Conservation (phyloP, 2,888 invertebrate species). For the Thalpophila matura region DNA sequence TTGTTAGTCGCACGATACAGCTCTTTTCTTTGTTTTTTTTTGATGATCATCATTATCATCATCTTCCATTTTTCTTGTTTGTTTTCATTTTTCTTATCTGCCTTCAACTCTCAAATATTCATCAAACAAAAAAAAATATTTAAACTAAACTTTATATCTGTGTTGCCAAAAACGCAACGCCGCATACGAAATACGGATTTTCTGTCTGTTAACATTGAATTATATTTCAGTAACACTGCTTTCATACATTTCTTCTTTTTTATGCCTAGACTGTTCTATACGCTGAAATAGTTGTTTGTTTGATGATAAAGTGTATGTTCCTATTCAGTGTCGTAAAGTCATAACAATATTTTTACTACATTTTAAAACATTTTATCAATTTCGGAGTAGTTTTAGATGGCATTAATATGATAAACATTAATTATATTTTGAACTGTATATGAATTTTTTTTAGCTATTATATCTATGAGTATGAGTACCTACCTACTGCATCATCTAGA, state of each 20-base stretch:
- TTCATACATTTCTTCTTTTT: slow-evolving; percentile 56
- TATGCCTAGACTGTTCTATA: slow-evolving; percentile 37
- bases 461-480: too few species aligned
- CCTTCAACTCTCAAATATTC: not conserved
- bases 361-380: not conserved
- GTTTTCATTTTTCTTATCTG: not conserved
- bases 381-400: not conserved
- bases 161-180: slow-evolving; percentile 61
- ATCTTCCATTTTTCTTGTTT: not conserved
- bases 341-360: not conserved
- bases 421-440: too few species aligned
- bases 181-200: slow-evolving; percentile 65
- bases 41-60: not conserved
- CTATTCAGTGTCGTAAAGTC: not conserved
- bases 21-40: too few species aligned
- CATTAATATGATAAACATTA: too few species aligned
- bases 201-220: slow-evolving; percentile 73
- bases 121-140: not conserved
- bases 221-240: slow-evolving; percentile 65
- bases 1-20: too few species aligned
- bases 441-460: too few species aligned
- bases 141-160: slow-evolving; percentile 41
- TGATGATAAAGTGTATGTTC: slow-evolving; percentile 19
- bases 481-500: too few species aligned
- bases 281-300: slow-evolving; percentile 35